phyloP scores from a whole-genome alignment of 2,888 invertebrate genomes.

The Eupithecia subfuscata region DNA sequence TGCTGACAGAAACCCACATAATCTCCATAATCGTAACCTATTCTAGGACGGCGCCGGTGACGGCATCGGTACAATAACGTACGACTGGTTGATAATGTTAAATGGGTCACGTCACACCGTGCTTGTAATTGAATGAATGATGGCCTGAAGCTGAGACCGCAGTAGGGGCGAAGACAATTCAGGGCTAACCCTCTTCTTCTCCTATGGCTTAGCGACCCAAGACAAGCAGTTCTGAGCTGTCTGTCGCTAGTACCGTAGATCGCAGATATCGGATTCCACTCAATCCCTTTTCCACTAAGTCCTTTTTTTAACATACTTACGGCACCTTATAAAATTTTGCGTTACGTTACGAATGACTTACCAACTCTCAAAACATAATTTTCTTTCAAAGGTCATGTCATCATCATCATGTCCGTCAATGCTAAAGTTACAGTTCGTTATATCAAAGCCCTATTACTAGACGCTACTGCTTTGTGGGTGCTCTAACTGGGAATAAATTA shows the following conservation, averaged over 20 bases:
- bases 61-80: conserved; percentile 60
- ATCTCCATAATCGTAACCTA: conserved; percentile 50
- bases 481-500: too few relatives aligned
- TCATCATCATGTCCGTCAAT: too few relatives aligned
- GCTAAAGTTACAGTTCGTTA: too few relatives aligned
- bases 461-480: too few relatives aligned
- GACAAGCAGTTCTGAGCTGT: background rate
- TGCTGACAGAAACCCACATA: conserved; percentile 40
- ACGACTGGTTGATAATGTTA: conserved; percentile 54
- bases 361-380: background rate
- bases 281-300: background rate
- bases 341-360: background rate
- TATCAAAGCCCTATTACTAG: too few relatives aligned
- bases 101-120: conserved; percentile 50
- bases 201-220: background rate
- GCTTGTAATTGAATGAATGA: conserved; percentile 35
- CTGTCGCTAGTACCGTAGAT: background rate
- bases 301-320: background rate
- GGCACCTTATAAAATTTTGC: background rate
- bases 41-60: conserved; percentile 67
- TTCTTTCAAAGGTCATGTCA: background rate
- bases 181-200: background rate
- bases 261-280: background rate
- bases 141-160: background rate
- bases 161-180: background rate